Conservation (phyloP, 92 coral and sea anemone species). For the Umimayanthus chanpuru region DNA sequence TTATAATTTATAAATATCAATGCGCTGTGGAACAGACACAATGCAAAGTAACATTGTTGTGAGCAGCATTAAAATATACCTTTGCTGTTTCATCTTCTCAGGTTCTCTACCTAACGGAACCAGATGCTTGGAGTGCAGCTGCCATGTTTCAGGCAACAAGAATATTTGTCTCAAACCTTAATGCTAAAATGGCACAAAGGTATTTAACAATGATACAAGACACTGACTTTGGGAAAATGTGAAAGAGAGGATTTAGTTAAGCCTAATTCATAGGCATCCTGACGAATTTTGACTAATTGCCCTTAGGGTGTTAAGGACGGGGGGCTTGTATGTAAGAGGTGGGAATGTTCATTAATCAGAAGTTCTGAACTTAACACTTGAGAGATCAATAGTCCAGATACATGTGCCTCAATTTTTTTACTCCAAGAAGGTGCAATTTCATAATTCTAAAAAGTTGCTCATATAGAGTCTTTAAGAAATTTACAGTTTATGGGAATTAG, state of each 20-base stretch:
- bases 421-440: too few species aligned
- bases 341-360: background rate
- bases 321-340: too few species aligned
- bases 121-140: constrained; percentile 96
- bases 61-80: too few species aligned
- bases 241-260: too few species aligned
- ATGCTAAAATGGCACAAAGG: constrained; percentile 99
- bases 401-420: too few species aligned
- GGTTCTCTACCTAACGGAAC: constrained; percentile 92
- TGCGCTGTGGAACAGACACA: too few species aligned
- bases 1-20: background rate
- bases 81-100: constrained; percentile 19
- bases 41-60: too few species aligned
- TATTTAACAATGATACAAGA: constrained; percentile 12
- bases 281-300: background rate
- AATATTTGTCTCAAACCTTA: constrained; percentile 91
- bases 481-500: too few species aligned
- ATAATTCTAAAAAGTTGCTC: too few species aligned
- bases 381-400: background rate
- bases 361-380: background rate
- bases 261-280: background rate
- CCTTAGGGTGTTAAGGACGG: background rate
- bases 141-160: constrained; percentile 97
- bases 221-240: background rate
- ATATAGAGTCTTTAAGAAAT: too few species aligned